phyloP scores from a whole-genome alignment of 2,797 vertebrate genomes.

The Cossypha dichroa region DNA sequence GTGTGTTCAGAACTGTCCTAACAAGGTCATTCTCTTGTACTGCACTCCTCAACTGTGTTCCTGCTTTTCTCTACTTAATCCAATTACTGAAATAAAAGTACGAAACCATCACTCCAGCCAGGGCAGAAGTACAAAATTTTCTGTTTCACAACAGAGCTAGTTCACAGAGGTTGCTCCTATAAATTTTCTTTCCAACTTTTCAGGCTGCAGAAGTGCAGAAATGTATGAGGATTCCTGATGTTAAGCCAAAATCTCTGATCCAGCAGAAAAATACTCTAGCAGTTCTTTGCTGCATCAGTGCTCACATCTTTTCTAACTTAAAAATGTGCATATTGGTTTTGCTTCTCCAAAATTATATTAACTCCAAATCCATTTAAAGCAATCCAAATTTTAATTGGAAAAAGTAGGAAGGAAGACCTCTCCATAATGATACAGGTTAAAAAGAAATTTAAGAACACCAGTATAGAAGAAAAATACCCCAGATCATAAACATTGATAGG shows the following conservation, averaged over 20 bases:
- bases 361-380: neutral
- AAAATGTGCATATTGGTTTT: neutral
- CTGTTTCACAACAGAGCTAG: neutral
- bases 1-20: neutral
- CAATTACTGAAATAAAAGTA: neutral
- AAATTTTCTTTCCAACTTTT: neutral
- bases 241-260: neutral
- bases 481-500: constrained; percentile 30
- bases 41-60: neutral
- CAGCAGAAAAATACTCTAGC: neutral
- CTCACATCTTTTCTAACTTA: neutral
- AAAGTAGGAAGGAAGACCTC: neutral
- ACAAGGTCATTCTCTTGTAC: neutral
- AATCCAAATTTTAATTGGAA: neutral
- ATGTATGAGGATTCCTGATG: neutral
- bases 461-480: constrained; percentile 25
- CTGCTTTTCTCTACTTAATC: neutral
- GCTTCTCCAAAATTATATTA: neutral
- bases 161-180: neutral
- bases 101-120: neutral
- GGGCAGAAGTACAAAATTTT: neutral
- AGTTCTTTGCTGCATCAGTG: neutral
- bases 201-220: neutral
- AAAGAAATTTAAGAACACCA: neutral
- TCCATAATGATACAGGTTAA: neutral